Evolutionary conservation across 2,797 vertebrate genomes (phyloP), one percentile per base, ranked within the genome.

Genomic region (Pseudotriccus pelzelni): DNA sequence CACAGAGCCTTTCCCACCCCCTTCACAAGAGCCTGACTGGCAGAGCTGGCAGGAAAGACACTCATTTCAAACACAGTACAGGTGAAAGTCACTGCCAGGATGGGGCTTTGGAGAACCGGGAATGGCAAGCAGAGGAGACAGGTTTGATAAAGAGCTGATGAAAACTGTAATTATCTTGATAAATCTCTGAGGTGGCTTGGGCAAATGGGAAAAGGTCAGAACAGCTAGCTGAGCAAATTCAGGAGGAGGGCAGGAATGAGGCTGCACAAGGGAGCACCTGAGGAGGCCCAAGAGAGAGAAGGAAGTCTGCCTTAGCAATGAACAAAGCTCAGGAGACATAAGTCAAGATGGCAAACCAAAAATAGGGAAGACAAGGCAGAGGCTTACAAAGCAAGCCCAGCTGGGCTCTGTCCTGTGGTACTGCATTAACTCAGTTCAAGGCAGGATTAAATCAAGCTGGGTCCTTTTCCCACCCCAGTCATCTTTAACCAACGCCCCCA

Each of bases 271-370:
- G 50, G 67, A 90, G 23, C 53, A 75, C 8, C 50, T 0, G 0
- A 63, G 34, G 32, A 62, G 27, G 55, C 89, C 30, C 89, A 78
- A n/a, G 60, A 89, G 55, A 76, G 49, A 59, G 49, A 27, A 75
- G 37, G 27, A 85, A 16, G 39, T 14, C 34, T 70, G 39, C 37
- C 62, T 84, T 41, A 74, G 72, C 64, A 82, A 73, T 6, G 4
- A 72, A 39, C n/a, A 30, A 63, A 95, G 70, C 52, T 94, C 70
- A 73, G 68, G 80, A 90, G 46, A 50, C 69, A 94, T 69, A 90
- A 73, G 66, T 32, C 66, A 86, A 93, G 74, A 87, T n/a, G 55
- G 58, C 43, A 95, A 77, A 55, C 36, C 83, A 84, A 73, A 86
- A 90, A 25, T 4, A 63, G 27, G 10, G 50, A 94, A 90, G 66